Conservation (phyloP, 2,797 vertebrate genomes). For the Bufotes viridis region DNA sequence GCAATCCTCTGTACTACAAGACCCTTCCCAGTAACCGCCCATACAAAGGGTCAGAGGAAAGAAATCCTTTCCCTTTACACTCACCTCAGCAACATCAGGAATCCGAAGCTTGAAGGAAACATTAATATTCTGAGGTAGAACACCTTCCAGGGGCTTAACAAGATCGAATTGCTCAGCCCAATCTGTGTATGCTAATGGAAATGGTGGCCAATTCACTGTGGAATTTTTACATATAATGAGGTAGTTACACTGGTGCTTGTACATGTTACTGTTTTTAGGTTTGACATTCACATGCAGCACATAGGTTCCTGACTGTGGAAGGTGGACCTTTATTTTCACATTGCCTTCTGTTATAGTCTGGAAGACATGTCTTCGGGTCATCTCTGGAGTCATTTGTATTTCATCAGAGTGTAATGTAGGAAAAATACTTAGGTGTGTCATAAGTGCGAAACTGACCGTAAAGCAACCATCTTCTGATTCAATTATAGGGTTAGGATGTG, state of each 20-base stretch:
- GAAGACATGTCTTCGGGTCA: slow-evolving; percentile 72
- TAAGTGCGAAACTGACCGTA: slow-evolving; percentile 73
- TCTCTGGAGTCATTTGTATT: slow-evolving; percentile 67
- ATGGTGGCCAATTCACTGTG: slow-evolving; percentile 77
- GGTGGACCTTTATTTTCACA: slow-evolving; percentile 74
- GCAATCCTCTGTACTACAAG: slow-evolving; percentile 75
- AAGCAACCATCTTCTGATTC: slow-evolving; percentile 76
- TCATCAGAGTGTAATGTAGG: slow-evolving; percentile 69
- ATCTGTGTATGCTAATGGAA: slow-evolving; percentile 74
- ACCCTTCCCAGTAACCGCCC: slow-evolving; percentile 79
- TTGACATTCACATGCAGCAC: slow-evolving; percentile 77
- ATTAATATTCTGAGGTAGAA: slow-evolving; percentile 74
- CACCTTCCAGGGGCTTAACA: slow-evolving; percentile 75
- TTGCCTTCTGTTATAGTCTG: slow-evolving; percentile 68
- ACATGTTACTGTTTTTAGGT: slow-evolving; percentile 74
- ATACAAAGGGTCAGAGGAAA: slow-evolving; percentile 70
- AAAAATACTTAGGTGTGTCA: slow-evolving; percentile 71
- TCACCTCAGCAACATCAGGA: slow-evolving; percentile 73
- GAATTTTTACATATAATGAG: slow-evolving; percentile 76
- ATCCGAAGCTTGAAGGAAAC: slow-evolving; percentile 78
- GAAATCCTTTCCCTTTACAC: slow-evolving; percentile 71
- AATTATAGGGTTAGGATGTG: slow-evolving; percentile 72
- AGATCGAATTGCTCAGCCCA: slow-evolving; percentile 78
- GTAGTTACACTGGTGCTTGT: slow-evolving; percentile 79
- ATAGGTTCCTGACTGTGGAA: slow-evolving; percentile 76